phyloP scores from a whole-genome alignment of 92 coral and sea anemone species.

The Montipora capitata region DNA sequence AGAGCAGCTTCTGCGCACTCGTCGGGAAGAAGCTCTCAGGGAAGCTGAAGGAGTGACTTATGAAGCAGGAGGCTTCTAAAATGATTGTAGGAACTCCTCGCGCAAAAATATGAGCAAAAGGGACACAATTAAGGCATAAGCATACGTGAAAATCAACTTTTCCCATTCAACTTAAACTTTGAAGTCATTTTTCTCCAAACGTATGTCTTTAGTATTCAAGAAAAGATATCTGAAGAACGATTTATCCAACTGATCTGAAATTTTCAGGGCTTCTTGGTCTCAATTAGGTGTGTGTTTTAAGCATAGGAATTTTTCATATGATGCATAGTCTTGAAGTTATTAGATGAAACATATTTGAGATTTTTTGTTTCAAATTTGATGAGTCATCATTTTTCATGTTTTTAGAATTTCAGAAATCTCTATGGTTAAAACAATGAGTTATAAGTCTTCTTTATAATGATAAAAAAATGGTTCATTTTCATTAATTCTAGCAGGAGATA shows the following conservation, averaged over 20 bases:
- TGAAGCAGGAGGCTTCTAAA: slow-evolving; percentile 65
- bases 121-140: not conserved
- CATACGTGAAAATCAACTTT: not conserved
- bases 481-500: slow-evolving; percentile 22
- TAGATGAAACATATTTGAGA: not conserved
- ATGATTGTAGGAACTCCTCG: slow-evolving; percentile 7
- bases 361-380: slow-evolving; percentile 6
- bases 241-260: slow-evolving; percentile 65
- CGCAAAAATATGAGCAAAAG: not conserved
- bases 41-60: slow-evolving; percentile 60
- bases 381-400: not conserved
- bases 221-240: slow-evolving; percentile 56
- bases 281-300: slow-evolving; percentile 42
- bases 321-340: slow-evolving; percentile 36
- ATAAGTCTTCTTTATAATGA: slow-evolving; percentile 40
- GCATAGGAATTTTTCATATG: slow-evolving; percentile 20
- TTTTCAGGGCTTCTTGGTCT: slow-evolving; percentile 46
- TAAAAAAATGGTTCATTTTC: slow-evolving; percentile 22
- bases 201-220: slow-evolving; percentile 29
- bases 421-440: slow-evolving; percentile 43
- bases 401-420: slow-evolving; percentile 48
- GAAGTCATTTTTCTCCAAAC: slow-evolving; percentile 47
- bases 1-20: slow-evolving; percentile 47
- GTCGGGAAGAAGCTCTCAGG: slow-evolving; percentile 61
- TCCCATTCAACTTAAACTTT: slow-evolving; percentile 35